phyloP scores from a whole-genome alignment of 2,113 vertebrate genomes.

The Panthera leo region DNA sequence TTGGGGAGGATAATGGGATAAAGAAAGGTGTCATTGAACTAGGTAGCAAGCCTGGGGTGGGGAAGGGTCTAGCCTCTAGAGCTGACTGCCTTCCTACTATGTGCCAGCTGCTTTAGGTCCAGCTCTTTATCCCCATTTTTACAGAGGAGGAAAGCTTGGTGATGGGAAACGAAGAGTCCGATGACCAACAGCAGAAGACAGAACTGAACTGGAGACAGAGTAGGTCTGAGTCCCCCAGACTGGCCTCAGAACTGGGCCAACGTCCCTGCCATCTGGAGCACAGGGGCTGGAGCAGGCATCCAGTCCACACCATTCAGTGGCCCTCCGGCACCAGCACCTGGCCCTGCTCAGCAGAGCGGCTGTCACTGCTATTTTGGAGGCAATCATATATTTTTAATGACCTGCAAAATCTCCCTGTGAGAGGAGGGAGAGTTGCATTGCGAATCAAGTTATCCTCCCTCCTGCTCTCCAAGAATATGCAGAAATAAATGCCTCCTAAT shows the following conservation, averaged over 20 bases:
- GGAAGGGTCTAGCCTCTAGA: not conserved
- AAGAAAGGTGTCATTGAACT: not conserved
- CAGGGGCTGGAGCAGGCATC: not conserved
- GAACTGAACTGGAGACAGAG: not conserved
- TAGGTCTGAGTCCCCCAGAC: not conserved
- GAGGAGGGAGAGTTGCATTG: slow-evolving; percentile 84
- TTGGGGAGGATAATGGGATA: not conserved
- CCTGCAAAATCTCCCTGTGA: slow-evolving; percentile 78
- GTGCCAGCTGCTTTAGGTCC: not conserved
- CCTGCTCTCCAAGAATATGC: slow-evolving; percentile 82
- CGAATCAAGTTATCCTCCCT: slow-evolving; percentile 82
- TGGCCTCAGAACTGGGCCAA: not conserved
- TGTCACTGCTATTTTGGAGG: slow-evolving; percentile 81
- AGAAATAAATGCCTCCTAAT: slow-evolving; percentile 88
- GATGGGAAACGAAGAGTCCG: not conserved
- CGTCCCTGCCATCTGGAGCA: not conserved
- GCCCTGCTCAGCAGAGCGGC: slow-evolving; percentile 46
- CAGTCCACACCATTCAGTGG: not conserved
- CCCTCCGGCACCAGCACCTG: slow-evolving; percentile 28
- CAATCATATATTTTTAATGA: slow-evolving; percentile 83
- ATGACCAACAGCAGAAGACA: not conserved
- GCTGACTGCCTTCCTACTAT: not conserved
- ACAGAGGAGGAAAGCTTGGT: not conserved
- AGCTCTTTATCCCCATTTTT: not conserved
- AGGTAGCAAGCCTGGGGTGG: not conserved